These are phyloP conservation scores for Hippoglossus hippoglossus DNA, from an alignment of 2,797 vertebrate species.

Conservation along the genomic window DNA sequence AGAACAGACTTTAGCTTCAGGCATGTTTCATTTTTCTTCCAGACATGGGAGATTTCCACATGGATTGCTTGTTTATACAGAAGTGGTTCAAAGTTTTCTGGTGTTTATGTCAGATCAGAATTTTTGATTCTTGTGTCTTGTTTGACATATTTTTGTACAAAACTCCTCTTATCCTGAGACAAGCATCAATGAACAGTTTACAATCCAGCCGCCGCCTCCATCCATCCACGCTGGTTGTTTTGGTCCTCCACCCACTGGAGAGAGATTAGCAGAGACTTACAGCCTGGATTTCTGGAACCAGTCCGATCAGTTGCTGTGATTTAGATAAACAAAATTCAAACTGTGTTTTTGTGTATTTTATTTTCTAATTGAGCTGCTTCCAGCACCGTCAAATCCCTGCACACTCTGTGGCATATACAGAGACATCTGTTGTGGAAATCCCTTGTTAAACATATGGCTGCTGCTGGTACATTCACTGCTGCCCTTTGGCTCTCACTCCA, in stretches of 20 bases:
- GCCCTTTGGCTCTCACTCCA: constrained; percentile 4
- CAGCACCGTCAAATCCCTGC: constrained; percentile 11
- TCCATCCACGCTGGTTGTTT: constrained; percentile 6
- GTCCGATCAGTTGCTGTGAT: constrained; percentile 54
- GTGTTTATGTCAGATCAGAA: background rate
- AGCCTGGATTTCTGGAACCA: constrained; percentile 39
- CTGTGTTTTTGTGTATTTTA: constrained; percentile 21
- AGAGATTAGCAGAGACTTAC: constrained; percentile 16
- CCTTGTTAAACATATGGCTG: constrained; percentile 14
- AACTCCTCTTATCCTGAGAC: background rate
- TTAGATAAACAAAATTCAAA: constrained; percentile 42
- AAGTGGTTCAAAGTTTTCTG: too few species aligned
- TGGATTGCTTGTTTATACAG: background rate
- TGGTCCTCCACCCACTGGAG: constrained; percentile 25
- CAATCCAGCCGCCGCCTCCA: background rate
- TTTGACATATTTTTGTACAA: background rate
- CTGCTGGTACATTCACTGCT: background rate
- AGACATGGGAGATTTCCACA: background rate
- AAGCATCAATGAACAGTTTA: background rate
- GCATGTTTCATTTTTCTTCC: background rate
- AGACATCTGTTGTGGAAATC: background rate
- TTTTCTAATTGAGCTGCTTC: constrained; percentile 32
- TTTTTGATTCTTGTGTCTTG: background rate
- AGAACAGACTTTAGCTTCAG: constrained; percentile 30
- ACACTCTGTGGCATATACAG: background rate